Conservation (phyloP, 2,888 invertebrate genomes). For the Barypeithes pellucidus region DNA sequence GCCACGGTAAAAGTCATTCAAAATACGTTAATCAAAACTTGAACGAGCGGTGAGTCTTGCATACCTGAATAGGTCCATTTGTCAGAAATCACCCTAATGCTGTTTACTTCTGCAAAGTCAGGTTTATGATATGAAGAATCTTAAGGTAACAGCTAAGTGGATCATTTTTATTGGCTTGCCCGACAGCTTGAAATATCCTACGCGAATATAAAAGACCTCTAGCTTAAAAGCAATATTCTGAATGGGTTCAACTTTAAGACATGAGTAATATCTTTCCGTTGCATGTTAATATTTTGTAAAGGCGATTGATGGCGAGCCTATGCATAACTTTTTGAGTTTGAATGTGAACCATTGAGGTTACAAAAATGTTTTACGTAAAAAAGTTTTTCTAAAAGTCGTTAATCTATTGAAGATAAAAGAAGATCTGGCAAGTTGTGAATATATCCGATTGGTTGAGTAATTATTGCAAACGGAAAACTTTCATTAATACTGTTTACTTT, state of each 20-base stretch:
- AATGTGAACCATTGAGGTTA: neutral
- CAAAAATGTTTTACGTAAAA: neutral
- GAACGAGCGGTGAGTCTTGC: constrained; percentile 57
- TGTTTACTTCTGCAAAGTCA: constrained; percentile 55
- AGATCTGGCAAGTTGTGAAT: too few relatives aligned
- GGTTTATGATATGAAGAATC: constrained; percentile 55
- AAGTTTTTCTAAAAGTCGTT: neutral
- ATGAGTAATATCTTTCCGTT: constrained; percentile 33
- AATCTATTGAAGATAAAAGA: too few relatives aligned
- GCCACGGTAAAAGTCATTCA: constrained; percentile 56
- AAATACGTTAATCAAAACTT: constrained; percentile 63
- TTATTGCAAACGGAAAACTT: too few relatives aligned
- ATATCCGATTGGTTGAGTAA: neutral
- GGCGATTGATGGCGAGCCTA: constrained; percentile 28
- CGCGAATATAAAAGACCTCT: constrained; percentile 40
- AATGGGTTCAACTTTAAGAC: constrained; percentile 40
- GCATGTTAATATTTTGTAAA: constrained; percentile 35
- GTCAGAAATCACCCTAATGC: constrained; percentile 58
- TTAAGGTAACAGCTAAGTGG: constrained; percentile 63
- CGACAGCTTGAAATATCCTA: constrained; percentile 38
- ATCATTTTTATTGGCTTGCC: constrained; percentile 62
- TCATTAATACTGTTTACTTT: too few relatives aligned
- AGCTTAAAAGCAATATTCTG: constrained; percentile 44
- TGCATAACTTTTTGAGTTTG: neutral
- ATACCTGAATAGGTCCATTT: constrained; percentile 59